These are phyloP conservation scores for Tinamus guttatus DNA, from an alignment of 2,113 vertebrate species.

Conservation along the genomic window DNA sequence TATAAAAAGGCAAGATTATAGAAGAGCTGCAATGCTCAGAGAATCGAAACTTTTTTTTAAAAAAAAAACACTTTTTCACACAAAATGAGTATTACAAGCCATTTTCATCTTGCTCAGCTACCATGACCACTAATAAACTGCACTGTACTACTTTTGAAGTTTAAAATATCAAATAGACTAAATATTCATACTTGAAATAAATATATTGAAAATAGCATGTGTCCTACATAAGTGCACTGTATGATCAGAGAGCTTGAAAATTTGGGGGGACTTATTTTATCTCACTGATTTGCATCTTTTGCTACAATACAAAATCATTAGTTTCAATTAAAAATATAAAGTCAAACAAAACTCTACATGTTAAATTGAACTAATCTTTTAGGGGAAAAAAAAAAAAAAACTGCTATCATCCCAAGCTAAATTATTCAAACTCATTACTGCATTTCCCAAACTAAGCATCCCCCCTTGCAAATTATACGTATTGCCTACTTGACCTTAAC, in stretches of 20 bases:
- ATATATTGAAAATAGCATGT: background rate
- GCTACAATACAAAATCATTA: rapidly evolving
- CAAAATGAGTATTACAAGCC: background rate
- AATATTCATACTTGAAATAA: background rate
- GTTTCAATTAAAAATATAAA: background rate
- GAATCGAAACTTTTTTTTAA: background rate
- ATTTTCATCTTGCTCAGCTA: background rate
- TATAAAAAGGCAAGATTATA: background rate
- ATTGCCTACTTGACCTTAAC: background rate
- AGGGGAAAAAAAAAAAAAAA: background rate
- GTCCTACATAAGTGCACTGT: rapidly evolving
- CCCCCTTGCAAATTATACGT: background rate
- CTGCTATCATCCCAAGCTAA: background rate
- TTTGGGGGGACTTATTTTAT: background rate
- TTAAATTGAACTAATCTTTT: background rate
- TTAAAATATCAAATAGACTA: background rate
- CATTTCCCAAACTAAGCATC: background rate
- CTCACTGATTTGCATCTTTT: background rate
- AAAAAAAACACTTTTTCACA: background rate
- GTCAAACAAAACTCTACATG: background rate
- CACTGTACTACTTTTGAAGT: background rate
- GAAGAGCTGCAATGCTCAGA: background rate
- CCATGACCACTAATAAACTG: background rate
- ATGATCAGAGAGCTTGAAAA: background rate
- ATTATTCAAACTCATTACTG: background rate